Evolutionary conservation across 2,888 invertebrate genomes (phyloP), one percentile per base, ranked within the genome.

Genomic region (Romanomermis culicivorax): DNA sequence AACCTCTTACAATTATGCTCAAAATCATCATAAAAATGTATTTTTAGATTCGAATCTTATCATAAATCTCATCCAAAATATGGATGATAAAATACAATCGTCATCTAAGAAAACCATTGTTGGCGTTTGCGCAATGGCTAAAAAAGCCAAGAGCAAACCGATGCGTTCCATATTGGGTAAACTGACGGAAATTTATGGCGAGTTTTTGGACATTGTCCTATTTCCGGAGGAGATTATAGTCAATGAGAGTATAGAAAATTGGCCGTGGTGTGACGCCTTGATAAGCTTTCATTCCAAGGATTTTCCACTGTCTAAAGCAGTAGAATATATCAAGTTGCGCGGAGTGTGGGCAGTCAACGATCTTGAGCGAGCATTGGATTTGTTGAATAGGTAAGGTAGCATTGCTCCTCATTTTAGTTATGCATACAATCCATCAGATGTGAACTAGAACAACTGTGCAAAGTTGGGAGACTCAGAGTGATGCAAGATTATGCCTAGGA

Each of bases 81-180:
- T n/a, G n/a, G n/a, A n/a, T n/a, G n/a, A n/a, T n/a, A n/a, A n/a
- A n/a, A n/a, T n/a, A n/a, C n/a, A n/a, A n/a, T n/a, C n/a, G n/a
- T n/a, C n/a, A n/a, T n/a, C n/a, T n/a, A 51, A 30, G 4, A 30
- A 89, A 68, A 88, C 97, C 64, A 78, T 89, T 69, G 89, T 99
- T 64, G 97, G 97, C 59, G 83, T 99, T 57, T 99, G 97, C 76
- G 95, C 97, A 62, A 99, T 99, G 97, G 60, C 63, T 29, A 95
- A 97, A 74, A 99, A 99, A 74, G 89, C 93, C 42, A 85, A 88
- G 69, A 91, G 93, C 60, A 95, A 93, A 72, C 97, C 97, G 17
- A 99, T 99, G 97, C 85, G 85, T 69, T 95, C 95, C 74, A 99
- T 99, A 64, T 78, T 99, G 56, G 86, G 85, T 1, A 78, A 95